phyloP scores from a whole-genome alignment of 2,113 vertebrate genomes.

The Poecilia latipinna region DNA sequence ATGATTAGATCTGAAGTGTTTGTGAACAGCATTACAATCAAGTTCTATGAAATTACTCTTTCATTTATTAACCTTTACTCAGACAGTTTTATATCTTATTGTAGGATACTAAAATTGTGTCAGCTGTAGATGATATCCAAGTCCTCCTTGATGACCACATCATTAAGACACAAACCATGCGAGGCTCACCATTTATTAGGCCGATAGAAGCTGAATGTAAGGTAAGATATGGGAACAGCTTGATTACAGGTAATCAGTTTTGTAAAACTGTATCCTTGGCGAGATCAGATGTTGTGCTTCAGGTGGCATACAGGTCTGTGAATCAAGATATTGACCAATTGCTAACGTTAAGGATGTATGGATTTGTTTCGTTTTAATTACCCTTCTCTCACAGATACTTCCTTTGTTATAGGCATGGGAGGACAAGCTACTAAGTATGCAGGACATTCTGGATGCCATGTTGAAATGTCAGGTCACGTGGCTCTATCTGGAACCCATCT shows the following conservation, averaged over 20 bases:
- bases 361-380: no score
- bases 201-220: conserved; percentile 87
- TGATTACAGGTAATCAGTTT: background rate
- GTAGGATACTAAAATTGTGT: conserved; percentile 86
- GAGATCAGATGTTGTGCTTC: no score
- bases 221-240: conserved; percentile 76
- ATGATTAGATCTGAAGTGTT: no score
- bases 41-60: background rate
- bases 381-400: background rate
- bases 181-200: conserved; percentile 90
- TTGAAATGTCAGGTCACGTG: conserved; percentile 89
- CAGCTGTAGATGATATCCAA: conserved; percentile 90
- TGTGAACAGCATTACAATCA: no score
- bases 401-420: conserved; percentile 84
- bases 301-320: no score
- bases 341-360: no score
- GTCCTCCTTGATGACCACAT: conserved; percentile 90
- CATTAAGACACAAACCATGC: conserved; percentile 91
- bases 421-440: conserved; percentile 84
- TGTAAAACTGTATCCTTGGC: no score
- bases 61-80: background rate
- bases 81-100: background rate
- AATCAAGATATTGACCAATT: no score
- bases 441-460: conserved; percentile 89
- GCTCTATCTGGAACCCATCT: conserved; percentile 94